A percentile compares a stretch with the other conserved stretches of the same genome.
These are phyloP conservation scores for Pygoscelis adeliae DNA, from an alignment of 2,113 vertebrate genomes.

Conservation along the genomic window DNA sequence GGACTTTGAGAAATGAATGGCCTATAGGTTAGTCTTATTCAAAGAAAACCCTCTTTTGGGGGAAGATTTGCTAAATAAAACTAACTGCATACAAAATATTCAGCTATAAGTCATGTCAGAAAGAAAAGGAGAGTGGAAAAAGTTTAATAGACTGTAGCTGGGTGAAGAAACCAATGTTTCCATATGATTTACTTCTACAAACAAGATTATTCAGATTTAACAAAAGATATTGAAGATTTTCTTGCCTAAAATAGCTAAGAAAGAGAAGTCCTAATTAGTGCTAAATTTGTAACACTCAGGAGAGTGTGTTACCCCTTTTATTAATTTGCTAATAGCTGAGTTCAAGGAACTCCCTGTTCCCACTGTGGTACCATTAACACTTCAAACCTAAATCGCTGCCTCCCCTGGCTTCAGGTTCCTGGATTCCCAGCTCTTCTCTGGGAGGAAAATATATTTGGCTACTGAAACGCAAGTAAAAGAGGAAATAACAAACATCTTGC, in stretches of 20 bases:
- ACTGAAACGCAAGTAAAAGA: neutral
- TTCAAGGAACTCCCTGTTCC: neutral
- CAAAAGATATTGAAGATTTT: constrained; percentile 17
- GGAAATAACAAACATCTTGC: neutral
- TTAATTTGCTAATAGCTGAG: constrained; percentile 25
- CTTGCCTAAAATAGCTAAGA: constrained; percentile 30
- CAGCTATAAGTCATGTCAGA: neutral
- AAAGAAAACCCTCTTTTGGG: neutral
- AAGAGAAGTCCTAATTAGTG: constrained; percentile 37
- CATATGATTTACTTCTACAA: constrained; percentile 16
- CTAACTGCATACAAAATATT: neutral
- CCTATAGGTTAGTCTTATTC: neutral
- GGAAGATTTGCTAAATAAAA: neutral
- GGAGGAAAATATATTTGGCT: neutral
- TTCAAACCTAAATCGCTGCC: neutral
- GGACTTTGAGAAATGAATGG: neutral
- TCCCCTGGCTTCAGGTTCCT: neutral
- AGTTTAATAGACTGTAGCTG: neutral
- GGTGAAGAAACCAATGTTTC: constrained; percentile 2
- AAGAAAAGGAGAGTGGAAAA: neutral
- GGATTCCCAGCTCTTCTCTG: neutral
- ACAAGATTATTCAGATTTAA: constrained; percentile 34
- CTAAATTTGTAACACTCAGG: constrained; percentile 36
- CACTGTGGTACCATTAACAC: constrained; percentile 7
- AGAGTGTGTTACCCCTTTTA: neutral